Base-by-base conservation (phyloP, 2,797 vertebrate genomes). In the Pagetopsis macropterus region DNA sequence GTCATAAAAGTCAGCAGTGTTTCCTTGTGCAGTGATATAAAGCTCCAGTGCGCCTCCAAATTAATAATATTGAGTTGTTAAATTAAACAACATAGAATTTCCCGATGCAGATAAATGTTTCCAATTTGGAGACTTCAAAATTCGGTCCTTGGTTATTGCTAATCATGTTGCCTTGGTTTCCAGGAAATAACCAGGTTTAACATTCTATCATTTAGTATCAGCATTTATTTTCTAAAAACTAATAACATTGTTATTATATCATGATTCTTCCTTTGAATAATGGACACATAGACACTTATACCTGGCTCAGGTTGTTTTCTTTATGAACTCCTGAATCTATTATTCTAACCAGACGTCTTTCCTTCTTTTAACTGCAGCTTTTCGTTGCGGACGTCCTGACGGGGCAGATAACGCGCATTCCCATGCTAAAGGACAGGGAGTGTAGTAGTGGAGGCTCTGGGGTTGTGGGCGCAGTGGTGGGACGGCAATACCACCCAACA, bases 301-400 rank as follows among this genome's bases (percentile, higher is more conserved):
- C 33, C 33, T 37, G 3, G 8, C 7, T 51, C 37, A 17, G 37
- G 12, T 9, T 9, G 43, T 56, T 6, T 19, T 19, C 48, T 23
- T 45, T 19, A 41, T 61, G 33, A n/a, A 5, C 27, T 45, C 13
- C 9, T 64, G 27, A 21, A 14, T 17, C 23, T 49, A 12, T 17
- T 17, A 11, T 12, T 23, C 23, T 77, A 27, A 85, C 49, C 3
- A 3, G 8, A 16, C 45, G 21, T 69, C 37, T 58, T 62, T 40
- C 33, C 45, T 33, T 12, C 9, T 21, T 65, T 63, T 60, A 23
- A 50, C 66, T 84, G 1, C 84, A 99, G 98, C 94, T 99, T 44
- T 99, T 99, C 88, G 97, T 99, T 72, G 96, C 96, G 5, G 98
- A 99, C 85, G 96, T 99, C 66, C 94, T 97, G 87, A 97, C 96